Conservation (phyloP, 2,113 vertebrate genomes). For the Falco punctatus region DNA sequence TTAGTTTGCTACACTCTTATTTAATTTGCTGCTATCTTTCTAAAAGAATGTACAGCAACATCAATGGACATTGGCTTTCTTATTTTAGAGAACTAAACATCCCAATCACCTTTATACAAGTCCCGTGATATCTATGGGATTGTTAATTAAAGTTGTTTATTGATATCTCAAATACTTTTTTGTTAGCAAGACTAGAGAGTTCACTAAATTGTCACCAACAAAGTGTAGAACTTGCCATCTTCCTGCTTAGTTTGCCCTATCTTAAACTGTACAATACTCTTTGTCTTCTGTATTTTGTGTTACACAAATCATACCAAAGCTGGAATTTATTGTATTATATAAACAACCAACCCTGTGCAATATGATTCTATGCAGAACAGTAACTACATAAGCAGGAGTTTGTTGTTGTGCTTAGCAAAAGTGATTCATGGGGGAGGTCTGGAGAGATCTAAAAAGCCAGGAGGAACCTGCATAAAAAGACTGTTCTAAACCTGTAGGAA, state of each 20-base stretch:
- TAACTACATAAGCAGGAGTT: not conserved
- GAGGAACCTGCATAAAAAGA: not conserved
- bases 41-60: not conserved
- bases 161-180: not conserved
- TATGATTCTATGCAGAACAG: not conserved
- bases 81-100: not conserved
- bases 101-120: not conserved
- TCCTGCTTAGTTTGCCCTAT: not conserved
- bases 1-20: slow-evolving; percentile 10
- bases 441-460: not conserved
- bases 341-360: not conserved
- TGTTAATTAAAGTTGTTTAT: slow-evolving; percentile 9
- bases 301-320: not conserved
- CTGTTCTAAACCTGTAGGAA: not conserved
- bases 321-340: not conserved
- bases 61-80: not conserved
- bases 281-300: not conserved
- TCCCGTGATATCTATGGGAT: not conserved
- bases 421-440: not conserved
- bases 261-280: not conserved
- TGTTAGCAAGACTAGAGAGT: not conserved
- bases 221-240: not conserved
- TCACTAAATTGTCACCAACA: not conserved
- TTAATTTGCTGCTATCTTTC: not conserved
- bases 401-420: not conserved